Percentiles rank a stretch among this genome's conserved stretches.
phyloP scores from a whole-genome alignment of 2,888 invertebrate species.

The Drosophila atripex region DNA sequence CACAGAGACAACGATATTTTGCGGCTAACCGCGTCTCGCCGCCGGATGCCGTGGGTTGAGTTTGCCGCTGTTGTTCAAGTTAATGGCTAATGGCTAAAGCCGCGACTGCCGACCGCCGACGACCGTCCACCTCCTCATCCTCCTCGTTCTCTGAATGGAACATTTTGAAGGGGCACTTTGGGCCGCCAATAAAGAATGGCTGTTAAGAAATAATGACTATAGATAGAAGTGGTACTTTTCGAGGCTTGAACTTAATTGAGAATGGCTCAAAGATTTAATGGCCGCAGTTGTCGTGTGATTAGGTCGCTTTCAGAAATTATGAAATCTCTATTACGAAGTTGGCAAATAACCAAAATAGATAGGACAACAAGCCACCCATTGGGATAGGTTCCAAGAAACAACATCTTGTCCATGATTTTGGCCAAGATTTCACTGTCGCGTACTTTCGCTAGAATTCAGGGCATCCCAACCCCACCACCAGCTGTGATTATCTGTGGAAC shows the following conservation, averaged over 20 bases:
- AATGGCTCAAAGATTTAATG: conserved; percentile 21
- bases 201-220: conserved; percentile 29
- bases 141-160: neutral
- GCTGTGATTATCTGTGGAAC: conserved; percentile 14
- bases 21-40: conserved; percentile 75
- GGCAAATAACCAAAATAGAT: neutral
- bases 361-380: neutral
- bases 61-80: conserved; percentile 47
- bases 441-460: conserved; percentile 58
- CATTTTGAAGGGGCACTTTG: conserved; percentile 31
- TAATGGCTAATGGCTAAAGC: conserved; percentile 73
- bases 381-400: conserved; percentile 13
- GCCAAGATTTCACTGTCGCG: conserved; percentile 27
- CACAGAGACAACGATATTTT: conserved; percentile 71
- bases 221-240: conserved; percentile 30
- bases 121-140: neutral
- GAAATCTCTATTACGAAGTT: conserved; percentile 3
- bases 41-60: conserved; percentile 75
- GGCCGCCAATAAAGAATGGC: conserved; percentile 34
- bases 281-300: conserved; percentile 15
- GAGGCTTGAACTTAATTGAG: conserved; percentile 27
- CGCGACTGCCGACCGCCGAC: conserved; percentile 22
- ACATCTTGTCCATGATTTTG: conserved; percentile 10
- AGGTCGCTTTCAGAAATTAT: conserved; percentile 27
- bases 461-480: conserved; percentile 14